Evolutionary conservation across 2,113 vertebrate species (phyloP).

Genomic region (Argyrosomus japonicus): DNA sequence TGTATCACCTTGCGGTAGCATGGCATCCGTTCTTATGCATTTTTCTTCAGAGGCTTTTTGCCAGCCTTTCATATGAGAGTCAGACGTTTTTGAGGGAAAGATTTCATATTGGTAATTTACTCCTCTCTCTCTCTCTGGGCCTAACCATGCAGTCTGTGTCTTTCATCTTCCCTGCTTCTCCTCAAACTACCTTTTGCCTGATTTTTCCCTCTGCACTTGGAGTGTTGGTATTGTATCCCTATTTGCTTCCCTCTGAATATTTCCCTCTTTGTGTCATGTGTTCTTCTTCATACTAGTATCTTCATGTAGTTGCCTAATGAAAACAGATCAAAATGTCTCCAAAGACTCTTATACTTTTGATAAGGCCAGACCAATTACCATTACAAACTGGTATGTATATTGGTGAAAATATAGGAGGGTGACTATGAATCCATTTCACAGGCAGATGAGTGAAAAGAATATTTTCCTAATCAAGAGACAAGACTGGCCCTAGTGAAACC

Average conservation of each 20-base stretch:
- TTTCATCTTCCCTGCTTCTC: slow-evolving; percentile 64
- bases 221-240: slow-evolving; percentile 11
- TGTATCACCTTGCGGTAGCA: slow-evolving; percentile 19
- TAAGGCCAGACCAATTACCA: slow-evolving; percentile 64
- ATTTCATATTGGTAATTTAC: slow-evolving; percentile 59
- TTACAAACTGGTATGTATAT: slow-evolving; percentile 35
- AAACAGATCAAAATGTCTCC: slow-evolving; percentile 52
- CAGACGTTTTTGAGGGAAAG: slow-evolving; percentile 43
- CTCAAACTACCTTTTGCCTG: slow-evolving; percentile 44
- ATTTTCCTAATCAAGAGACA: slow-evolving; percentile 55
- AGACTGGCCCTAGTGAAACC: slow-evolving; percentile 23
- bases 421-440: slow-evolving; percentile 58
- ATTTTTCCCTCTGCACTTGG: slow-evolving; percentile 11
- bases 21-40: slow-evolving; percentile 28
- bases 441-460: slow-evolving; percentile 52
- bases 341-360: slow-evolving; percentile 48
- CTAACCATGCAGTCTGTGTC: slow-evolving; percentile 37
- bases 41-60: slow-evolving; percentile 41
- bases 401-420: slow-evolving; percentile 27
- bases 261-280: slow-evolving; percentile 30
- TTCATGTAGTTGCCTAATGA: slow-evolving; percentile 29
- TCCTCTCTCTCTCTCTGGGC: slow-evolving; percentile 22
- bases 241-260: slow-evolving; percentile 37
- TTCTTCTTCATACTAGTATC: slow-evolving; percentile 26
- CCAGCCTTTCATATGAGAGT: slow-evolving; percentile 54